These are phyloP conservation scores for Nasonovia ribisnigri DNA, from an alignment of 2,888 invertebrate genomes.

Conservation along the genomic window DNA sequence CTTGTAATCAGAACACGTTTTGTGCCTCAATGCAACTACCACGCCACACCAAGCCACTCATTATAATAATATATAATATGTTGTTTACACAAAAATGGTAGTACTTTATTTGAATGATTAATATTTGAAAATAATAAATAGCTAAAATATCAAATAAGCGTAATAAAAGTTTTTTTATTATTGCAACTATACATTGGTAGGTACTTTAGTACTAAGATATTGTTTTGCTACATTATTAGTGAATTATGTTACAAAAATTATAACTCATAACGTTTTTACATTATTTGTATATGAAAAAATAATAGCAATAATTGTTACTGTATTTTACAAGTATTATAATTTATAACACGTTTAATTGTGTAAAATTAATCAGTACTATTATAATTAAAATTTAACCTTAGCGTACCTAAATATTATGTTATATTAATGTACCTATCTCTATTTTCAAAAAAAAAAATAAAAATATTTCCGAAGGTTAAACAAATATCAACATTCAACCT, in stretches of 20 bases:
- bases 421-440: not conserved
- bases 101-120: not conserved
- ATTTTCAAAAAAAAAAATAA: not conserved
- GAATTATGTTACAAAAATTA: not conserved
- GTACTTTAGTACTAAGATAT: not conserved
- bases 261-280: not conserved
- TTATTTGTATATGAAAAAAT: not conserved
- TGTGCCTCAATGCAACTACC: too few relatives aligned
- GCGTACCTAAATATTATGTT: not conserved
- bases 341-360: not conserved
- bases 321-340: not conserved
- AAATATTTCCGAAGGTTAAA: not conserved
- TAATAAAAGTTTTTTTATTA: not conserved
- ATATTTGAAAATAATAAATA: not conserved
- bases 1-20: too few relatives aligned
- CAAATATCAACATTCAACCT: not conserved
- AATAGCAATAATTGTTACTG: not conserved
- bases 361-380: not conserved
- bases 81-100: not conserved
- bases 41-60: too few relatives aligned
- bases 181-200: not conserved
- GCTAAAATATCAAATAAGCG: not conserved
- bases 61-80: not conserved
- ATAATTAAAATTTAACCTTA: not conserved
- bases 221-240: not conserved